Evolutionary conservation across 2,797 vertebrate genomes (phyloP).

Genomic region (Peromyscus melanophrys): DNA sequence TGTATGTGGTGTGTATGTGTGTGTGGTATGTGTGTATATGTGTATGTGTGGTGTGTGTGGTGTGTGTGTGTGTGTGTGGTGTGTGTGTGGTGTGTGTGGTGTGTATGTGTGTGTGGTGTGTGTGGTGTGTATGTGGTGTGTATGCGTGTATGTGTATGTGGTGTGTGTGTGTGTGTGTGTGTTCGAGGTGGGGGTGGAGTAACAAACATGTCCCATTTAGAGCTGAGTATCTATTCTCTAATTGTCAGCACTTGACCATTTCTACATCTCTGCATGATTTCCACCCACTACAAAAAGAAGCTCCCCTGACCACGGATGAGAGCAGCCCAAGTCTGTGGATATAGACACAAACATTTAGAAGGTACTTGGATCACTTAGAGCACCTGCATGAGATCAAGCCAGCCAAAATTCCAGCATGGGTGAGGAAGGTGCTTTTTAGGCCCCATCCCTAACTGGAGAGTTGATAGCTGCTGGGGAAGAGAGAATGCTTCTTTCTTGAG

Average conservation of each 20-base stretch:
- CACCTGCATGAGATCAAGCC: background rate
- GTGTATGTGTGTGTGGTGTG: too few relatives aligned
- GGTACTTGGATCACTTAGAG: background rate
- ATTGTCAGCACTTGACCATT: background rate
- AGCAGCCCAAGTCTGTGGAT: background rate
- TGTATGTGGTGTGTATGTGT: too few relatives aligned
- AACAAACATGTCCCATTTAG: background rate
- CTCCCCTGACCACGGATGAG: too few relatives aligned
- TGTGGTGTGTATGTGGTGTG: too few relatives aligned
- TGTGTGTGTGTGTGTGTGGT: too few relatives aligned
- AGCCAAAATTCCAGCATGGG: background rate
- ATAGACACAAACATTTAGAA: background rate
- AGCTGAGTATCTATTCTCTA: background rate
- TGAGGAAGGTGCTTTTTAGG: background rate
- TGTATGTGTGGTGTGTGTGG: too few relatives aligned
- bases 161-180: background rate
- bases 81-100: too few relatives aligned
- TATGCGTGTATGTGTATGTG: too few relatives aligned
- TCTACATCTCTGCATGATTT: background rate
- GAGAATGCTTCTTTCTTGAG: background rate
- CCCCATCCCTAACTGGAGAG: background rate
- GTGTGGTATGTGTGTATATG: too few relatives aligned
- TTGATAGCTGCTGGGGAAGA: background rate
- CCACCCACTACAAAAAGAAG: background rate
- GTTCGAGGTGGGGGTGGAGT: fast-evolving